These are phyloP conservation scores for Aproaerema taeniolella DNA, from an alignment of 2,888 invertebrate species.

Conservation along the genomic window DNA sequence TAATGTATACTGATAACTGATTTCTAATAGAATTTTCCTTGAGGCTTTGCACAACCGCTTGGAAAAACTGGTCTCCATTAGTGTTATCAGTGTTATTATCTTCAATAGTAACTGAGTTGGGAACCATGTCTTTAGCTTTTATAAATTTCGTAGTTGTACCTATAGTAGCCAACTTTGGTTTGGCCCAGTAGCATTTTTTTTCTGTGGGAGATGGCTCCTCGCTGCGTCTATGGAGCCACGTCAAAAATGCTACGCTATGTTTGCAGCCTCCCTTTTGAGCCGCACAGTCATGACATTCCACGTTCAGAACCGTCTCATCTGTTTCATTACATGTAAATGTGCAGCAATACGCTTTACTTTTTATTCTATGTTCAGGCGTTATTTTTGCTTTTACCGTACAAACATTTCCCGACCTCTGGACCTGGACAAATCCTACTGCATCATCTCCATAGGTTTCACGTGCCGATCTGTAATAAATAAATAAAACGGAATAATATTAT, in stretches of 20 bases:
- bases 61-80: conserved; percentile 4
- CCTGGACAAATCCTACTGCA: too few relatives aligned
- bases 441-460: too few relatives aligned
- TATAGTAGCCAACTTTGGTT: conserved; percentile 16
- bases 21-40: conserved; percentile 3
- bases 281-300: conserved; percentile 22
- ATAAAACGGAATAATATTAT: too few relatives aligned
- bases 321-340: too few relatives aligned
- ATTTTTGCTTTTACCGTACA: too few relatives aligned
- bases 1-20: not conserved
- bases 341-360: too few relatives aligned
- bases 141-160: conserved; percentile 18
- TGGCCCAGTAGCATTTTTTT: conserved; percentile 21
- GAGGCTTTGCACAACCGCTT: conserved; percentile 1
- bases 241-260: conserved; percentile 19
- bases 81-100: not conserved
- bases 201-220: conserved; percentile 20
- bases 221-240: conserved; percentile 22
- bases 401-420: too few relatives aligned
- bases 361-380: too few relatives aligned
- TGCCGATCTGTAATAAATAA: too few relatives aligned
- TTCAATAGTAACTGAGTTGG: not conserved
- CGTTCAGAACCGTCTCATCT: too few relatives aligned
- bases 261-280: too few relatives aligned
- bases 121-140: conserved; percentile 11